Evolutionary conservation across 2,113 vertebrate species (phyloP).

Genomic region (Charina bottae): DNA sequence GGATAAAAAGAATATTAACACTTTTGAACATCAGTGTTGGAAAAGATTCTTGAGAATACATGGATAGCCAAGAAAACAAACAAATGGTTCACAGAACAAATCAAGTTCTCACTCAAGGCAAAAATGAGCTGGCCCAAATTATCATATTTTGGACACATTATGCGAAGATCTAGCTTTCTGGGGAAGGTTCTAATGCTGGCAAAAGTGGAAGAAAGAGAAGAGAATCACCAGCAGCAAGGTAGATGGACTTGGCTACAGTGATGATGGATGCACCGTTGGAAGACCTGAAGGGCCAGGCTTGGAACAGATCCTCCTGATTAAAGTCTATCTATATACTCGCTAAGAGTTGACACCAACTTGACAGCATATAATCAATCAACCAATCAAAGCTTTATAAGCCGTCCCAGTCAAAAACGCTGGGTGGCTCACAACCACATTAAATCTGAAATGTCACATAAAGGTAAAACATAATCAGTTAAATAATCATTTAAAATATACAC

Average conservation of each 20-base stretch:
- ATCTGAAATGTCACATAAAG: neutral
- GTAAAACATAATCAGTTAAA: neutral
- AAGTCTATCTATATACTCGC: neutral
- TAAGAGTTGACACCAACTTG: neutral
- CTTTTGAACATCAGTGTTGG: neutral
- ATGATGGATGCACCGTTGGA: neutral
- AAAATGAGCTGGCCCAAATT: neutral
- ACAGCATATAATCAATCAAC: neutral
- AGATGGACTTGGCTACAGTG: neutral
- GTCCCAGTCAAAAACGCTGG: neutral
- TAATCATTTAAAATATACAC: neutral
- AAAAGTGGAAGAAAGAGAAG: neutral
- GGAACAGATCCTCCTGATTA: neutral
- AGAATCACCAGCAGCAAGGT: neutral
- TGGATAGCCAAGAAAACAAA: neutral
- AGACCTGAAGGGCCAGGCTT: neutral
- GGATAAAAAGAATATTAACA: neutral
- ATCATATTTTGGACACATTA: neutral
- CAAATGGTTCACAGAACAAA: neutral
- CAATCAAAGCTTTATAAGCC: neutral
- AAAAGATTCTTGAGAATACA: neutral
- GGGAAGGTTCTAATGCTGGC: neutral
- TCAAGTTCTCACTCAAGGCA: neutral
- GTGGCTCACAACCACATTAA: neutral
- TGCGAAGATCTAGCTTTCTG: neutral